These are phyloP conservation scores for Cynopterus sphinx DNA, from an alignment of 2,797 vertebrate species.

Conservation along the genomic window DNA sequence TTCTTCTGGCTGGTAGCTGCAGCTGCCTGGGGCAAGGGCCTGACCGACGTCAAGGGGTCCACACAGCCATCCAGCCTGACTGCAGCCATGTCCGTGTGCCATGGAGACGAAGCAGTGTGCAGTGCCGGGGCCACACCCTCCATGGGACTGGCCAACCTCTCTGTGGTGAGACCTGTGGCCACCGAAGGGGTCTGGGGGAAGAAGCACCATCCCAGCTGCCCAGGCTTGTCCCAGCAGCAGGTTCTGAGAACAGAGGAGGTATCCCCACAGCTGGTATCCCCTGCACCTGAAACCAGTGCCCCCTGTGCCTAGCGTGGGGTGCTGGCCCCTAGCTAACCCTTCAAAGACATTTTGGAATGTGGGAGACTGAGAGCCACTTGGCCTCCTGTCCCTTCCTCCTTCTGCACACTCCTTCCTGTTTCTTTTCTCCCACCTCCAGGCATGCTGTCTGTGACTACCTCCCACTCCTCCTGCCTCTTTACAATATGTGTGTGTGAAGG, in stretches of 20 bases:
- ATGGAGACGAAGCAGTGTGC: conserved; percentile 72
- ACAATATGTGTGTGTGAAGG: neutral
- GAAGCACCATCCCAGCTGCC: neutral
- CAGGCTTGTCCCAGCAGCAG: neutral
- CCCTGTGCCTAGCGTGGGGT: neutral
- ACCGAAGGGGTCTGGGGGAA: neutral
- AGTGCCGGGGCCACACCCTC: conserved; percentile 82
- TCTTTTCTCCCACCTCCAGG: neutral
- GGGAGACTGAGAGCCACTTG: neutral
- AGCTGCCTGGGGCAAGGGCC: conserved; percentile 95
- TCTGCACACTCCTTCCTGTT: neutral
- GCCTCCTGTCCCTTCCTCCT: neutral
- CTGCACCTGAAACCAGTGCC: neutral
- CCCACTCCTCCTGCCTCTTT: neutral
- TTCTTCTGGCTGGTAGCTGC: conserved; percentile 97
- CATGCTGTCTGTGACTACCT: neutral
- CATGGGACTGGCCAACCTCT: conserved; percentile 95
- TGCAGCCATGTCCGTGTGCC: conserved; percentile 74
- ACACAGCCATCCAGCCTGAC: conserved; percentile 86
- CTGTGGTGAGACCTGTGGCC: conserved; percentile 89
- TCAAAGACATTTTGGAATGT: neutral
- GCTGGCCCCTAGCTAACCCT: neutral
- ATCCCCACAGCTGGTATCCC: neutral
- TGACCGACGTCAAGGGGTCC: conserved; percentile 92
- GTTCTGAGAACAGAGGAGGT: neutral